Percentiles rank a stretch among this genome's conserved stretches.
Evolutionary conservation across 2,113 vertebrate genomes (phyloP).

Genomic region (Chiloscyllium plagiosum): DNA sequence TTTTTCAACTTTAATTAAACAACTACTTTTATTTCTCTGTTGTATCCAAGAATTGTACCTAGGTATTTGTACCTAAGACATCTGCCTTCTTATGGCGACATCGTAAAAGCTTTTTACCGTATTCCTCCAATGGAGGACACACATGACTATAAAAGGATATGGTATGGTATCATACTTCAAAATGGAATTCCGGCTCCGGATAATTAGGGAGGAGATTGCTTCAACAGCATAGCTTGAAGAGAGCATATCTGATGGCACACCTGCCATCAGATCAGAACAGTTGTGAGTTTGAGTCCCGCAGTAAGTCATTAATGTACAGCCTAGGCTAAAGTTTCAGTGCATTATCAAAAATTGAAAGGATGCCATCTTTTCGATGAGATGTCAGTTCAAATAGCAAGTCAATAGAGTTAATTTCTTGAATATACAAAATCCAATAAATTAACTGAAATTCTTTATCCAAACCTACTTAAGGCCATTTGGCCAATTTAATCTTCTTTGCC

Average conservation of each 20-base stretch:
- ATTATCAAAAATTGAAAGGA: background rate
- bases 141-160: no score
- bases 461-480: background rate
- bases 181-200: background rate
- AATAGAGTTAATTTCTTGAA: background rate
- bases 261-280: background rate
- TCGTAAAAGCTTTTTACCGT: no score
- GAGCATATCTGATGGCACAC: background rate
- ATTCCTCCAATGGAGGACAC: no score
- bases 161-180: no score
- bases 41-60: no score
- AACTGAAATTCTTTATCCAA: background rate
- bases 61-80: no score
- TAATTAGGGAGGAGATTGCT: background rate
- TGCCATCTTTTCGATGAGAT: background rate
- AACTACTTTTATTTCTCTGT: no score
- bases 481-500: no score
- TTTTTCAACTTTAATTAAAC: no score
- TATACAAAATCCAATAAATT: background rate
- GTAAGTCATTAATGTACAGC: background rate
- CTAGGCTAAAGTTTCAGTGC: background rate
- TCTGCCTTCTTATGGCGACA: no score
- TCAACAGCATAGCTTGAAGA: background rate
- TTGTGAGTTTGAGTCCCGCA: background rate
- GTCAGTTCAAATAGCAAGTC: background rate